Conservation (phyloP, 2,113 vertebrate species). For the Gavialis gangeticus region DNA sequence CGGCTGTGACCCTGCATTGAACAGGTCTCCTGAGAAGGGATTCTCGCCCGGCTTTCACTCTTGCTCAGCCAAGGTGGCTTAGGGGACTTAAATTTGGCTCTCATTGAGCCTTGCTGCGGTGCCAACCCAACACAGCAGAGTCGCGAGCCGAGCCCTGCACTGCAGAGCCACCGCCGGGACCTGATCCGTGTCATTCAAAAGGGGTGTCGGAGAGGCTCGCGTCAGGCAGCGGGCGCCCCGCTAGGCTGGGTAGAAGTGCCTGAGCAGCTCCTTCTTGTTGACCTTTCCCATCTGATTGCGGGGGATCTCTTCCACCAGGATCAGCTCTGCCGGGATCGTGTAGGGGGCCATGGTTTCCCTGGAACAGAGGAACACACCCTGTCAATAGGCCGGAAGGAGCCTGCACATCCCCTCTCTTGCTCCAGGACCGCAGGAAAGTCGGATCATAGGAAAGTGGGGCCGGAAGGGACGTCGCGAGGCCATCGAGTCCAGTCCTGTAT, state of each 20-base stretch:
- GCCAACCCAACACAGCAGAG: neutral
- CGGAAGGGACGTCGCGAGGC: fast-evolving
- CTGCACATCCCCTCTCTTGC: fast-evolving
- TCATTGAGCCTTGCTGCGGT: neutral
- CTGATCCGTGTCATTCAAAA: fast-evolving
- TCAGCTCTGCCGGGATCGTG: conserved; percentile 86
- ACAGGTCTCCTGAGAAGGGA: too few species aligned
- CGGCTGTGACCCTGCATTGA: neutral
- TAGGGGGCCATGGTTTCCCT: conserved; percentile 89
- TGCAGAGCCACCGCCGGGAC: fast-evolving
- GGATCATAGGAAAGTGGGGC: fast-evolving
- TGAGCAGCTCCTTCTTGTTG: conserved; percentile 93
- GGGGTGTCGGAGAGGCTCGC: neutral
- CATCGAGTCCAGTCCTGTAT: too few species aligned
- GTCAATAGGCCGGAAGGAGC: fast-evolving
- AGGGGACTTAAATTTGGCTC: neutral
- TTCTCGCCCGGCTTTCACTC: neutral
- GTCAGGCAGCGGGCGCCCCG: fast-evolving
- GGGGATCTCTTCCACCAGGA: conserved; percentile 91
- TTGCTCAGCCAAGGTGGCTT: neutral
- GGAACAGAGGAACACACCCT: neutral
- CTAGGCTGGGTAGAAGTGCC: conserved; percentile 79
- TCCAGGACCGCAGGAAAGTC: fast-evolving
- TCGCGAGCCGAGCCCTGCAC: fast-evolving
- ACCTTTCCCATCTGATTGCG: conserved; percentile 97